Evolutionary conservation across 1,140 invertebrate genomes (phyloP), one percentile per base, ranked within the genome.

Genomic region (Pentalonia nigronervosa): DNA sequence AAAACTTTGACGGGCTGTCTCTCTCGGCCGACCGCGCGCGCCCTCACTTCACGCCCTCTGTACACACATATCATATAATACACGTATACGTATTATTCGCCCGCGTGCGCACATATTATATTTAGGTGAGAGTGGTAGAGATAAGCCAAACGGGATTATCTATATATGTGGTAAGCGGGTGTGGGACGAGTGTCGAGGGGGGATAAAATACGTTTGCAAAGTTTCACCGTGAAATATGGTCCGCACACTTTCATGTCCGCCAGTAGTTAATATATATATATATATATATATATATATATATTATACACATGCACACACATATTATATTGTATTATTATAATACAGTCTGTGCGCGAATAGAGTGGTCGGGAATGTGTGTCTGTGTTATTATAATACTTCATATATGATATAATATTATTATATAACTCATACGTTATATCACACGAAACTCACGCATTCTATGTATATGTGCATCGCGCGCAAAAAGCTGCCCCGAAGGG

Each of bases 151-250:
- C 36, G 47, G 86, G 86, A 87, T 87, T 87, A 87, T n/a, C 86
- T 21, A 6, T 1, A 2, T n/a, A 7, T 3, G 25, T 3, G 9
- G 25, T 11, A 25, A 30, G 30, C 6, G 8, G 36, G 76, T 21
- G 17, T 23, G 41, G 41, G 36, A 11, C 83, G 20, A 81, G 76
- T 41, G 83, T n/a, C 45, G 45, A n/a, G 47, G 47, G 30, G 1
- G n/a, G 1, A 89, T 89, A 53, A 88, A 88, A 88, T 88, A 88
- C 86, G 47, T 88, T 25, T 25, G 45, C 6, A 88, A 88, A 50
- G 87, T 89, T 89, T 89, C n/a, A 34, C n/a, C 20, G 47, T 89
- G n/a, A 89, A 89, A 89, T 89, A 89, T 53, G 84, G 84, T 47
- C 45, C 45, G 2, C 23, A 87, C 45, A n/a, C 25, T 87, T 87